Evolutionary conservation across 2,888 invertebrate species (phyloP).

Genomic region (Cephus pulcher): DNA sequence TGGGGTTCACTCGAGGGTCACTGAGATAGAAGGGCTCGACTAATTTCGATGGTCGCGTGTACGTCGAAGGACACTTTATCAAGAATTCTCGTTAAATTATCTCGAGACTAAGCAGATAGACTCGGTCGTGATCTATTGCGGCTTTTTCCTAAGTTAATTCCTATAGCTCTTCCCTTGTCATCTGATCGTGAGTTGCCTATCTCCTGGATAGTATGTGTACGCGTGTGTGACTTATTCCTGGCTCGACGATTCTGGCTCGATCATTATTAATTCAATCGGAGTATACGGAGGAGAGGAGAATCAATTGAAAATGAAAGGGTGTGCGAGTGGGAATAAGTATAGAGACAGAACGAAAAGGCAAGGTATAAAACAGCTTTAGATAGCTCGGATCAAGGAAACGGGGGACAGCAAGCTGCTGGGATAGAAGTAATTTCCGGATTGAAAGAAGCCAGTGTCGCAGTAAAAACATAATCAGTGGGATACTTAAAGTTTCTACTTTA

Average conservation of each 20-base stretch:
- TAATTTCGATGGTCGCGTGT: not conserved
- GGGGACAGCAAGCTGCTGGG: constrained; percentile 36
- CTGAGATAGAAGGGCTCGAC: not conserved
- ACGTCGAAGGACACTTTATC: not conserved
- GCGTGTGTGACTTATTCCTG: too few relatives aligned
- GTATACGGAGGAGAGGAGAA: not conserved
- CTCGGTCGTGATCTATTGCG: too few relatives aligned
- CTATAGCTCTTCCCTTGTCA: too few relatives aligned
- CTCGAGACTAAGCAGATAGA: not conserved
- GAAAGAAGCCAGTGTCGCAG: constrained; percentile 40
- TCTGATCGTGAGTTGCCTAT: too few relatives aligned
- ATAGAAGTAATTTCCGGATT: constrained; percentile 54
- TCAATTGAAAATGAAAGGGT: constrained; percentile 19
- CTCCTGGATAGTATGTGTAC: too few relatives aligned
- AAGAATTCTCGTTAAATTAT: not conserved
- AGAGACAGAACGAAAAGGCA: constrained; percentile 24
- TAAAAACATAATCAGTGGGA: constrained; percentile 11
- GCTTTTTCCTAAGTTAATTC: too few relatives aligned
- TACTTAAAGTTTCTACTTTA: constrained; percentile 11
- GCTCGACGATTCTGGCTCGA: too few relatives aligned
- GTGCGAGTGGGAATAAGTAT: constrained; percentile 23
- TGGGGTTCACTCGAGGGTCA: not conserved
- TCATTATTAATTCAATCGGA: not conserved
- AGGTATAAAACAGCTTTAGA: not conserved
- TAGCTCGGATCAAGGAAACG: constrained; percentile 9